Evolutionary conservation across 2,888 invertebrate species (phyloP), one percentile per base, ranked within the genome.

Genomic region (Idaea aversata): DNA sequence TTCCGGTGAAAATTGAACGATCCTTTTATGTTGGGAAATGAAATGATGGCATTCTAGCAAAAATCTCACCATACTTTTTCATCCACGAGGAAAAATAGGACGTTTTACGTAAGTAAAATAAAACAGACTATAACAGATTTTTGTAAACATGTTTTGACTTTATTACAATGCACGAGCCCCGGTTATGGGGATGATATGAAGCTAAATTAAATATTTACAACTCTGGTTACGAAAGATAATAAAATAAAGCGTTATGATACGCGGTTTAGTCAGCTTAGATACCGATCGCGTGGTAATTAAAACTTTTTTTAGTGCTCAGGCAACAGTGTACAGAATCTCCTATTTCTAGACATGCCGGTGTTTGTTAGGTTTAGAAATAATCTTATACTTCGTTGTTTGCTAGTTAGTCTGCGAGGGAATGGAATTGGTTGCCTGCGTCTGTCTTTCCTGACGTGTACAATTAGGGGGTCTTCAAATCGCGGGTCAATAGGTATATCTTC

Each of bases 1-100:
- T 85, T 80, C 81, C 75, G 72, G 71, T 73, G 73, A 77, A 75
- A 78, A 84, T 84, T 81, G 74, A 68, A 70, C 74, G 74, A 78
- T 78, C 75, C 67, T 76, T 75, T 78, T 73, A 71, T 68, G 73
- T 72, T 64, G 47, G 47, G 47, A 47, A 47, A 47, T 47, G 47
- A 47, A 47, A 47, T 47, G 13, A 47, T 47, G 47, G 47, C 13
- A 47, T 47, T 47, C 47, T 47, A 13, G 10, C 47, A 47, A 47
- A 47, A 47, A 47, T 10, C 13, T 47, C 47, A 47, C 47, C 47
- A 10, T 47, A 10, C 10, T 13, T 47, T 10, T 7, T 47, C 13
- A 47, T 47, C 36, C 10, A 7, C 36, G 36, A 36, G 2, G 6
- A 36, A 36, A 36, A 0, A 47, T 47, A 10, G 47, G 47, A 47